Evolutionary conservation across 2,797 vertebrate species (phyloP), one percentile per base, ranked within the genome.

Genomic region (Danio jaintianensis): DNA sequence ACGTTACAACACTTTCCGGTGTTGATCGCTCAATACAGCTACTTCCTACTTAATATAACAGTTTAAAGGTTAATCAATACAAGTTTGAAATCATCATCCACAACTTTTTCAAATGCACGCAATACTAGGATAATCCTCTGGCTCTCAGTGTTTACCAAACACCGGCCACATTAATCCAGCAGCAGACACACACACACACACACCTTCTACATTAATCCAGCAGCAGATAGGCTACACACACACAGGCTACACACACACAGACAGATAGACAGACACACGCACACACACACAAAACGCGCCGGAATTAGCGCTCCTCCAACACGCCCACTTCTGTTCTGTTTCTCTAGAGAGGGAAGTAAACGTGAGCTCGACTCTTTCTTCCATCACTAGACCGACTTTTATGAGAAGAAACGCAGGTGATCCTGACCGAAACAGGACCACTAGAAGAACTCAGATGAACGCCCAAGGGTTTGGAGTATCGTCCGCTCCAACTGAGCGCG

Each of bases 341-440:
- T 7, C 2, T 40, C 10, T 52, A 7, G 38, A 76, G 13, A 56
- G 74, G 43, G 45, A 67, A 77, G 62, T 56, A 45, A 78, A 67
- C 20, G 22, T 15, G n/a, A 59, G 43, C 15, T 16, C 18, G 22
- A 11, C 4, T 15, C 11, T 75, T 43, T 43, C 18, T 29, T 11
- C 15, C 66, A 48, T 61, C 29, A 58, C 7, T 18, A 10, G 15
- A 15, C 16, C 2, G 12, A 22, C 20, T 47, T 38, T 45, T 2
- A 22, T 43, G 40, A 15, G 8, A 55, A 48, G 61, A 43, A 13
- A 29, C 9, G 2, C 75, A 9, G 62, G 40, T 55, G 50, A 42
- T 58, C 5, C 16, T 48, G 42, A 47, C 3, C 2, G 7, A 48
- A 74, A 15, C 43, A 5, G 4, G 8, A 4, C 38, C 48, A 66